phyloP scores from a whole-genome alignment of 1,140 invertebrate genomes.

The Drosophila watanabei region DNA sequence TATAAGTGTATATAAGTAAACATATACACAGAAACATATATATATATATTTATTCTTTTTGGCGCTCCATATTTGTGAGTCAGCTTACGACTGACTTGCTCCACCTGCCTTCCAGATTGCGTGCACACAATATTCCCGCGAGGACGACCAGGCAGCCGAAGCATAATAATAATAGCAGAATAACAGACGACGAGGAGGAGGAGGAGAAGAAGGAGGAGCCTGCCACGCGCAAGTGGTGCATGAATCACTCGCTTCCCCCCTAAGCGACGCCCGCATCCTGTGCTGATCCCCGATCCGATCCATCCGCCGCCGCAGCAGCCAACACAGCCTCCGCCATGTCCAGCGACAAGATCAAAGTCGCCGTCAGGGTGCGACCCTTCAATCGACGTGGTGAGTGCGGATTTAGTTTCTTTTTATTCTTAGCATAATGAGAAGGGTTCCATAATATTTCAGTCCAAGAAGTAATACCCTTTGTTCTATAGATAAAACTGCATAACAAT shows the following conservation, averaged over 20 bases:
- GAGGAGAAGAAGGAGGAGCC: slow-evolving; percentile 20
- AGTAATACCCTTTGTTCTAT: no score
- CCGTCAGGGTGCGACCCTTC: slow-evolving; percentile 97
- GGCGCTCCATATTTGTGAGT: slow-evolving; percentile 47
- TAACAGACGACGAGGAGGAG: slow-evolving; percentile 4
- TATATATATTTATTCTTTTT: slow-evolving; percentile 39
- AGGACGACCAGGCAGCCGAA: slow-evolving; percentile 39
- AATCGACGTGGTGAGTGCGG: slow-evolving; percentile 94
- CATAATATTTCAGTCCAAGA: no score
- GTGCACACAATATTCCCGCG: slow-evolving; percentile 47
- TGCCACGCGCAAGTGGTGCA: slow-evolving; percentile 38
- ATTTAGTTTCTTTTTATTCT: background rate
- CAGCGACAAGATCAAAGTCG: slow-evolving; percentile 96
- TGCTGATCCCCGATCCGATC: slow-evolving; percentile 17
- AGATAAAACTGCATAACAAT: slow-evolving; percentile 1
- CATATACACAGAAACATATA: slow-evolving; percentile 3
- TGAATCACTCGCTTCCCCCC: slow-evolving; percentile 26
- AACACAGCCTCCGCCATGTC: slow-evolving; percentile 71
- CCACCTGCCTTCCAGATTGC: slow-evolving; percentile 55
- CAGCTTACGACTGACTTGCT: slow-evolving; percentile 48
- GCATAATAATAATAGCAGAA: slow-evolving; percentile 32
- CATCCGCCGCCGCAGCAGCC: slow-evolving; percentile 31
- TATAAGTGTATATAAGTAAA: slow-evolving; percentile 17
- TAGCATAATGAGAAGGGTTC: background rate
- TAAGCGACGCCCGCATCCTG: slow-evolving; percentile 21